Base-by-base conservation (phyloP, 2,113 vertebrate species). In the Tyrannus savana region DNA sequence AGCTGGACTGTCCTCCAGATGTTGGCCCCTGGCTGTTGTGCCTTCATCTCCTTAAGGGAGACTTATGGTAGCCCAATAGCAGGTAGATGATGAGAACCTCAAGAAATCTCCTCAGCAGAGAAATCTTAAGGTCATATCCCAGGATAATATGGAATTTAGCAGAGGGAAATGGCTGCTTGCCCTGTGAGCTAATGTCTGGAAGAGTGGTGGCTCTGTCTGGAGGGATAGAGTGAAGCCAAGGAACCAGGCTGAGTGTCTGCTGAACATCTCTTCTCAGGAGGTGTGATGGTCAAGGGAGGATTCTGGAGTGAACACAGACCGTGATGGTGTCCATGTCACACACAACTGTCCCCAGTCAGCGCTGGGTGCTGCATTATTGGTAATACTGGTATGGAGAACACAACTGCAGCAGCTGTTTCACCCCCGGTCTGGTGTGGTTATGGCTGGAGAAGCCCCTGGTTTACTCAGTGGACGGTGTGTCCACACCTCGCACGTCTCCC, bases 171-270 rank as follows among this genome's bases (percentile, higher is more conserved):
- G 59, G 50, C 50, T 10, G 4, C 1, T 31, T 93, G 50, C 76
- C 46, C 52, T 69, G 27, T 90, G 80, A 92, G 79, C 55, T 92
- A 22, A 73, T n/a, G 63, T 88, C 86, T 95, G 83, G 28, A 50
- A 53, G 72, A 80, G 35, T 5, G 56, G 64, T 71, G 80, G 42
- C 75, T 90, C 72, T 90, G 46, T 71, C 79, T 67, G 75, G 47
- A 93, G n/a, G 24, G 27, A 62, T 59, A 80, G 47, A 25, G 24
- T 0, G 33, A 90, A 90, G 42, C 23, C 74, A 63, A 76, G 24
- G 49, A 53, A 37, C 14, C 21, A 35, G 39, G 50, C 3, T 83
- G 25, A 46, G 62, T 0, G 0, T 15, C n/a, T 49, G 15, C 50
- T 79, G 23, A 62, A 19, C 18, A 7, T 52, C 41, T 14, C 16